phyloP scores from a whole-genome alignment of 1,140 invertebrate genomes.

The Drosophila nigrodunni region DNA sequence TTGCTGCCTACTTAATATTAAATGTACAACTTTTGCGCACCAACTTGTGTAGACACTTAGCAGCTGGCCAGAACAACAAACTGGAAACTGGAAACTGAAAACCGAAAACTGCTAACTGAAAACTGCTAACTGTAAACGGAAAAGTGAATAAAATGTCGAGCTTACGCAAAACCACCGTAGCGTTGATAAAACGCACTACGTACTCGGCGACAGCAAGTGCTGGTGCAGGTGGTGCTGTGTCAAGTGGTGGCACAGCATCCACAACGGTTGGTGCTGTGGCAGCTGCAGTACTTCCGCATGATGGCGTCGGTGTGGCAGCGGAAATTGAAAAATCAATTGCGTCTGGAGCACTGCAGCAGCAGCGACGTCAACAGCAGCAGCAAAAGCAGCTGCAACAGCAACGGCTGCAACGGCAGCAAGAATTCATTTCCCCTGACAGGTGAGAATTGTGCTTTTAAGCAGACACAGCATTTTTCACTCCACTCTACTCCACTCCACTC shows the following conservation, averaged over 20 bases:
- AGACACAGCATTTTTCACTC: neutral
- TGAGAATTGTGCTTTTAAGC: slow-evolving; percentile 3
- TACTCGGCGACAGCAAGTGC: slow-evolving; percentile 58
- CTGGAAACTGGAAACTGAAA: no score
- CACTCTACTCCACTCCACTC: neutral
- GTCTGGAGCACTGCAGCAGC: slow-evolving; percentile 58
- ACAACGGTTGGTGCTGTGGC: slow-evolving; percentile 6
- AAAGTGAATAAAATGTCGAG: slow-evolving; percentile 62
- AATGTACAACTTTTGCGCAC: slow-evolving; percentile 17
- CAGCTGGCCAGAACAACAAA: neutral
- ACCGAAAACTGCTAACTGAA: no score
- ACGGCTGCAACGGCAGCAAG: slow-evolving; percentile 2
- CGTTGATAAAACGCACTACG: slow-evolving; percentile 72
- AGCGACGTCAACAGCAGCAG: slow-evolving; percentile 10
- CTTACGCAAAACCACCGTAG: slow-evolving; percentile 66
- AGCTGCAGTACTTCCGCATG: slow-evolving; percentile 37
- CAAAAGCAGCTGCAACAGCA: slow-evolving; percentile 42
- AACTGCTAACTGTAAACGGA: neutral
- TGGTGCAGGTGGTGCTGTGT: slow-evolving; percentile 2
- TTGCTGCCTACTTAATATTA: slow-evolving; percentile 8
- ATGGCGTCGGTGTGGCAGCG: slow-evolving; percentile 63
- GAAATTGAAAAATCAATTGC: slow-evolving; percentile 81
- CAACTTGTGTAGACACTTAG: slow-evolving; percentile 3
- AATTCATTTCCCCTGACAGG: neutral
- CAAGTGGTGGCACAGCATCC: neutral